Conservation (phyloP, 2,888 invertebrate genomes). For the Empis livida region DNA sequence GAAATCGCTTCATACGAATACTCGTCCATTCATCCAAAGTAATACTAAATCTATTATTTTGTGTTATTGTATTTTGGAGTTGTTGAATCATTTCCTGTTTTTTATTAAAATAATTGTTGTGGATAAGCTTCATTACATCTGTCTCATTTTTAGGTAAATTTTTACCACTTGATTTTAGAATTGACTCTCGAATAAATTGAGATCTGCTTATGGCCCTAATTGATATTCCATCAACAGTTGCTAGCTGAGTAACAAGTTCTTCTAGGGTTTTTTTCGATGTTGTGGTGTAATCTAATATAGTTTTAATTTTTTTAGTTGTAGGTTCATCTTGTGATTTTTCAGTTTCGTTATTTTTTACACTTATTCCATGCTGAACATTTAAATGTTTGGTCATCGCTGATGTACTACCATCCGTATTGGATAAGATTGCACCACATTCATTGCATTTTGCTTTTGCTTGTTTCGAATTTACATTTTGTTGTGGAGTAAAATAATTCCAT, state of each 20-base stretch:
- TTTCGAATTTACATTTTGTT: background rate
- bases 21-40: background rate
- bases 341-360: background rate
- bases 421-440: background rate
- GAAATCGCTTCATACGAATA: background rate
- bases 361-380: background rate
- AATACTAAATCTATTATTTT: background rate
- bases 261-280: background rate
- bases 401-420: background rate
- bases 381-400: background rate
- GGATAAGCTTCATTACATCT: background rate
- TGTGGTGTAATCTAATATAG: background rate
- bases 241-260: background rate
- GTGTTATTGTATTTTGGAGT: background rate
- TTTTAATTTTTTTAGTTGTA: background rate
- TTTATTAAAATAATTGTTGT: background rate
- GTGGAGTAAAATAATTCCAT: background rate
- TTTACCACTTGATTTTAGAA: background rate
- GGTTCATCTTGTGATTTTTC: background rate
- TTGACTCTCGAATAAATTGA: background rate
- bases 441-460: background rate
- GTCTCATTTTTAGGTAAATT: background rate
- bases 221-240: background rate
- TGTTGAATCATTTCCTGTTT: background rate
- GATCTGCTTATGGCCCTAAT: background rate